Conservation (phyloP, 1,140 invertebrate species). For the Rhopalosiphum maidis region DNA sequence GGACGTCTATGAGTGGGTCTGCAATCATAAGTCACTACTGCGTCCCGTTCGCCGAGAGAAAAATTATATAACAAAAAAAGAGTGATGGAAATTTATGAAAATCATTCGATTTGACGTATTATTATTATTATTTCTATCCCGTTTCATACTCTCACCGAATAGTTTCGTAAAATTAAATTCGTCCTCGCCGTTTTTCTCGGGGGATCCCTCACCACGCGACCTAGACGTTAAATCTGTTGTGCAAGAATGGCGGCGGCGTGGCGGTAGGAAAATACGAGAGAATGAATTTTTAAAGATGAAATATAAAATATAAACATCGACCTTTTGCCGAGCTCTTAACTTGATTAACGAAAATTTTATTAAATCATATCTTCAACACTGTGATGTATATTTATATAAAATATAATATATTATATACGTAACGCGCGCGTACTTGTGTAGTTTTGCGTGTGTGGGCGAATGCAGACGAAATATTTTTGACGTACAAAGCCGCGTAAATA, state of each 20-base stretch:
- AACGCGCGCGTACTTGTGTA: background rate
- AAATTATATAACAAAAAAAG: background rate
- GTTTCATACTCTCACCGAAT: background rate
- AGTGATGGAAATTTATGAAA: background rate
- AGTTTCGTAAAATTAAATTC: slow-evolving; percentile 39
- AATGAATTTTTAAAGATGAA: slow-evolving; percentile 2
- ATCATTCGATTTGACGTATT: background rate
- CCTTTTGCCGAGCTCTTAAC: slow-evolving; percentile 6
- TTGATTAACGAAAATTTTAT: slow-evolving; percentile 15
- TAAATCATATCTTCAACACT: background rate
- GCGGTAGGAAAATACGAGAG: background rate
- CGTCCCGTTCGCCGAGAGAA: background rate
- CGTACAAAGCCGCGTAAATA: background rate
- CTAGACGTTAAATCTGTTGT: background rate
- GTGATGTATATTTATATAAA: background rate
- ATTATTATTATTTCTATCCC: background rate
- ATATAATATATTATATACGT: slow-evolving; percentile 13
- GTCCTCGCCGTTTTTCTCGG: background rate
- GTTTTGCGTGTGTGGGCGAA: background rate
- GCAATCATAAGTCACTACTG: background rate
- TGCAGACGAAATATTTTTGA: background rate
- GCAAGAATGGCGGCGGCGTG: background rate
- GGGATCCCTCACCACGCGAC: background rate
- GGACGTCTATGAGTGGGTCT: background rate
- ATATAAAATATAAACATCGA: background rate